Base-by-base conservation (phyloP, 2,113 vertebrate genomes). In the Osmerus mordax region DNA sequence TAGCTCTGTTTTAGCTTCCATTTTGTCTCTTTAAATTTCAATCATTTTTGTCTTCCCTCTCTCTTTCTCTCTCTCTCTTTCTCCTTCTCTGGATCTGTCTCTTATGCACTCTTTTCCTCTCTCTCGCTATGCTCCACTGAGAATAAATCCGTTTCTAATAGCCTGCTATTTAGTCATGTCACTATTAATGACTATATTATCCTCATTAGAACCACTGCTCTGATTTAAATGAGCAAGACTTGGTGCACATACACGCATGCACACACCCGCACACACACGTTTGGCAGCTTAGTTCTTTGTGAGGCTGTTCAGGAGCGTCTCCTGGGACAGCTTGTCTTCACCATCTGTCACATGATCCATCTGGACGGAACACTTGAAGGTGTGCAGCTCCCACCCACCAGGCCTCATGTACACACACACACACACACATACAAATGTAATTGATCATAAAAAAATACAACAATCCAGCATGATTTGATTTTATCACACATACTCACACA, bases 311-410 rank as follows among this genome's bases (percentile, higher is more conserved):
- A 76, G 18, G 0, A 41, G 59, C 67, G 51, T 75, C 60, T 60
- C 73, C 67, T 71, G 66, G 63, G 74, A 71, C 70, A 72, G 54
- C 63, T 81, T 78, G 76, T 80, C 75, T 87, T 75, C 62, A 71
- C 82, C 81, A 90, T 87, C 83, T 89, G 87, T 76, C 81, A 79
- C 76, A 78, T 59, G 63, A 75, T 83, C 73, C 65, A 68, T 70
- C 70, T 70, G 69, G 69, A 71, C 75, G 15, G 55, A 18, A 74
- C 56, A 76, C 23, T 29, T 29, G 56, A 79, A 74, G 56, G 73
- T 78, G 73, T n/a, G 78, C 58, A 78, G 55, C 67, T 14, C 32
- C 65, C 66, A 53, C 36, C 70, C 80, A 76, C 67, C 0, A 28
- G 36, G 11, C 4, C 67, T 75, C 65, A 23, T 55, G 47, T 23